Conservation (phyloP, 2,888 invertebrate species). For the Tipula confusa region DNA sequence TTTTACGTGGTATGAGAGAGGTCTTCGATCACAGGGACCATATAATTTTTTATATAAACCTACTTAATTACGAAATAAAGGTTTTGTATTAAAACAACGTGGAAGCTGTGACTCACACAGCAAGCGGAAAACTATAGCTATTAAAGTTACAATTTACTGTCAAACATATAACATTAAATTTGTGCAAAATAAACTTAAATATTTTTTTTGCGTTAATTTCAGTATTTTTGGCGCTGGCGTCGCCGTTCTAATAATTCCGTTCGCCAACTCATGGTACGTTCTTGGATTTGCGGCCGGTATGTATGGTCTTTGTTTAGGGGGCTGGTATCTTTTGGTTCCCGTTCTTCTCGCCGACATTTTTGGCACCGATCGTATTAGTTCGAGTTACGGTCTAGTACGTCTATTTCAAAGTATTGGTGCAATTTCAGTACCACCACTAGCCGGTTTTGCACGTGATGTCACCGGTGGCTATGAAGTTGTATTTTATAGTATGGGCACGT, state of each 20-base stretch:
- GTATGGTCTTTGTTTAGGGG: conserved; percentile 69
- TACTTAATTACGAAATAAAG: no score
- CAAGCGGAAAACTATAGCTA: no score
- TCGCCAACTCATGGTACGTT: conserved; percentile 60
- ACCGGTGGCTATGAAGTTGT: conserved; percentile 68
- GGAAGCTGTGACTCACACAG: no score
- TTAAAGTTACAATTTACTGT: no score
- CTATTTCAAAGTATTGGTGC: conserved; percentile 74
- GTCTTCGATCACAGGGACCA: no score
- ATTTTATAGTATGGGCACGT: conserved; percentile 72
- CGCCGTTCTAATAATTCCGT: conserved; percentile 63
- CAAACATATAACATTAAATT: no score
- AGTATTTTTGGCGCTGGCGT: conserved; percentile 67
- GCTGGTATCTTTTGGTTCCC: conserved; percentile 72
- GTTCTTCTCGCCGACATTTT: conserved; percentile 69
- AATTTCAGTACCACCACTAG: conserved; percentile 67
- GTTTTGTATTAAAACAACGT: no score
- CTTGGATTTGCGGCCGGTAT: conserved; percentile 62
- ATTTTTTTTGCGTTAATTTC: conserved; percentile 38
- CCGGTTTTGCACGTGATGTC: conserved; percentile 63
- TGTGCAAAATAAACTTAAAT: no score
- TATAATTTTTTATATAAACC: no score
- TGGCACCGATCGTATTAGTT: conserved; percentile 69
- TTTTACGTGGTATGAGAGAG: no score
- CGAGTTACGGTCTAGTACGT: conserved; percentile 68